Evolutionary conservation across 1,140 invertebrate species (phyloP).

Genomic region (Brachionus rubens): DNA sequence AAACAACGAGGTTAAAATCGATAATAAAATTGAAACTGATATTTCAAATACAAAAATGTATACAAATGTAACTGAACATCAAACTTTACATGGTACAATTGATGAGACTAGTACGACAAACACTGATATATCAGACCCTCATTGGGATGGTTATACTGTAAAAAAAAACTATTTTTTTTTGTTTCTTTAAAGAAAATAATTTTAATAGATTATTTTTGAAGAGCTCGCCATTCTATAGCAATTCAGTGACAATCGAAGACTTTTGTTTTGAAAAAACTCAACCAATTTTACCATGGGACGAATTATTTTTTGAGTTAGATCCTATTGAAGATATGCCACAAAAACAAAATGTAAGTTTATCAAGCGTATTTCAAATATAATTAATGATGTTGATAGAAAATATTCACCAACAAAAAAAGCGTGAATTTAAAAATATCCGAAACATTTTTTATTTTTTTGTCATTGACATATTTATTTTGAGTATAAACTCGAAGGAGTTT

Average conservation of each 20-base stretch:
- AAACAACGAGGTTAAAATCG: no score
- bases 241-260: constrained; percentile 24
- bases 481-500: no score
- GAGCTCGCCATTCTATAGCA: constrained; percentile 39
- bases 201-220: not conserved
- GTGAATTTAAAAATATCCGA: no score
- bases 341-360: constrained; percentile 28
- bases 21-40: not conserved
- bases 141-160: constrained; percentile 45
- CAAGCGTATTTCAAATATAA: no score
- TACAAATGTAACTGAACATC: no score
- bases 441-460: no score
- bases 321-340: constrained; percentile 32
- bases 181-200: not conserved
- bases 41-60: not conserved
- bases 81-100: no score
- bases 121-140: constrained; percentile 44
- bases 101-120: constrained; percentile 36
- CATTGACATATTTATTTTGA: no score
- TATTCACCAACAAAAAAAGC: no score
- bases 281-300: constrained; percentile 36
- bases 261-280: constrained; percentile 25
- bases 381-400: no score
- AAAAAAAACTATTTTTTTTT: not conserved
- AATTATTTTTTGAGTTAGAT: constrained; percentile 41